These are phyloP conservation scores for Gymnoscopelus braueri DNA, from an alignment of 2,797 vertebrate species.

Conservation along the genomic window DNA sequence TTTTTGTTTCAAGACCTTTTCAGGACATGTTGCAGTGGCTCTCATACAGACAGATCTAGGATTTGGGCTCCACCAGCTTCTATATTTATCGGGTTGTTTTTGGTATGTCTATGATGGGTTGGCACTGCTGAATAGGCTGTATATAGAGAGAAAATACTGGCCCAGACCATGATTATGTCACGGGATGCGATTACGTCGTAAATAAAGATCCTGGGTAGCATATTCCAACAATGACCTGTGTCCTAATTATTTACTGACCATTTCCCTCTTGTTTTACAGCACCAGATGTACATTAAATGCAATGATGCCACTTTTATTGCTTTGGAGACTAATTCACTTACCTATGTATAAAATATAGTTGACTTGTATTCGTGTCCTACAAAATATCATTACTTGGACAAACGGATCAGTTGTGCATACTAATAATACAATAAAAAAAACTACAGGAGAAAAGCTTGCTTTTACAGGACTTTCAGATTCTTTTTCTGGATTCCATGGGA, in stretches of 20 bases:
- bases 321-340: constrained; percentile 69
- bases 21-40: constrained; percentile 58
- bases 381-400: constrained; percentile 70
- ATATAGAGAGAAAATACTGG: constrained; percentile 71
- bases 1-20: constrained; percentile 64
- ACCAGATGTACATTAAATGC: constrained; percentile 70
- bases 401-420: constrained; percentile 77
- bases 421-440: constrained; percentile 59
- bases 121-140: constrained; percentile 67
- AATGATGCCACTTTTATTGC: constrained; percentile 66
- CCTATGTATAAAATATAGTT: constrained; percentile 75
- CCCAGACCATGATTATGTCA: constrained; percentile 58
- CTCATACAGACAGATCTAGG: constrained; percentile 53
- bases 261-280: constrained; percentile 62
- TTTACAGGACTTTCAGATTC: constrained; percentile 41
- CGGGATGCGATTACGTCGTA: constrained; percentile 69
- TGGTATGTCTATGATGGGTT: constrained; percentile 65
- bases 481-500: constrained; percentile 69
- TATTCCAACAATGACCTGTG: constrained; percentile 70
- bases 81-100: constrained; percentile 72
- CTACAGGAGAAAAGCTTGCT: constrained; percentile 59
- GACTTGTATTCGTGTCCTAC: constrained; percentile 69
- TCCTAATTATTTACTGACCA: constrained; percentile 71
- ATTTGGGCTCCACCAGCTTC: constrained; percentile 61
- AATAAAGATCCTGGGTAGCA: constrained; percentile 76